Conservation (phyloP, 2,113 vertebrate genomes). For the Stercorarius parasiticus region DNA sequence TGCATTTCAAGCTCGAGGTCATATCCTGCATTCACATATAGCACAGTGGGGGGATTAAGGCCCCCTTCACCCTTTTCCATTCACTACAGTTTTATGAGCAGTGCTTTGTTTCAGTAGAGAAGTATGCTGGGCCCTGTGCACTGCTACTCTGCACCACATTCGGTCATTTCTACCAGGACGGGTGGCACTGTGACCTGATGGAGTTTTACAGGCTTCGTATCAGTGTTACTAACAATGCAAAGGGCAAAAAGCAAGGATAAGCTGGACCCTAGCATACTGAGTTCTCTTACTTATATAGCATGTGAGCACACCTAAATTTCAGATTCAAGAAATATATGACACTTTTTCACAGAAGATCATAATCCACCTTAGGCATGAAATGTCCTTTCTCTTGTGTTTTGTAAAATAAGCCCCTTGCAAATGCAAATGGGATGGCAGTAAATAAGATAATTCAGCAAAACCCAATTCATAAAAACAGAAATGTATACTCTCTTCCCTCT, state of each 20-base stretch:
- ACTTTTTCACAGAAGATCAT: not conserved
- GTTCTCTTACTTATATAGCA: not conserved
- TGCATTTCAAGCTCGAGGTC: not conserved
- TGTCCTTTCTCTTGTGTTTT: not conserved
- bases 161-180: not conserved
- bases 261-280: not conserved
- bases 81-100: not conserved
- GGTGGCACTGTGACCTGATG: not conserved
- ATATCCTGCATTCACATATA: not conserved
- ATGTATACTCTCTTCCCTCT: not conserved
- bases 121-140: not conserved
- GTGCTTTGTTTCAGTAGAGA: not conserved
- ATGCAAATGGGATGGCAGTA: not conserved
- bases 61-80: not conserved
- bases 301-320: not conserved
- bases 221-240: not conserved
- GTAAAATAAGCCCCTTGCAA: not conserved
- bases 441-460: slow-evolving; percentile 50
- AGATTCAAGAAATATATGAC: not conserved
- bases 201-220: not conserved
- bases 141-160: not conserved
- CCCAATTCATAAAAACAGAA: slow-evolving; percentile 30
- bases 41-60: not conserved
- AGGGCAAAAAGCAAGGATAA: not conserved
- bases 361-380: not conserved